Evolutionary conservation across 37 sponge, comb jelly and placozoan species (phyloP).

Genomic region (Agelas oroides): DNA sequence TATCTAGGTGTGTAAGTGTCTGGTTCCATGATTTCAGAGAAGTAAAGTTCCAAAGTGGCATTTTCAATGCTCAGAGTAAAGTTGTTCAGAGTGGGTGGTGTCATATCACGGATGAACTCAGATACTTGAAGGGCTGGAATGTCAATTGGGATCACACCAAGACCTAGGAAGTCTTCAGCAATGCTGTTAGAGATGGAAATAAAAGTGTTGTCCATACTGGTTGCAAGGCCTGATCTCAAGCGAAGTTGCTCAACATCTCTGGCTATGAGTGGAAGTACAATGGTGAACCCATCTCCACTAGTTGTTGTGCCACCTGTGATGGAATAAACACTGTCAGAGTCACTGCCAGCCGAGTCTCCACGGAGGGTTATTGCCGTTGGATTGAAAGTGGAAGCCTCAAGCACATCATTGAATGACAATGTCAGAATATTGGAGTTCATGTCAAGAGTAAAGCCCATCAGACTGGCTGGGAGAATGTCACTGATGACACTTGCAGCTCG

Average conservation of each 20-base stretch:
- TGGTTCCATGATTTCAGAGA: constrained; percentile 86
- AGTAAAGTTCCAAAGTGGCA: constrained; percentile 58
- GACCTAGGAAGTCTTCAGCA: constrained; percentile 56
- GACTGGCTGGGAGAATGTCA: constrained; percentile 64
- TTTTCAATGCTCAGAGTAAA: constrained; percentile 75
- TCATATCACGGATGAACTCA: constrained; percentile 69
- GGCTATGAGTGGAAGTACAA: constrained; percentile 58
- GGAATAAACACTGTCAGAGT: constrained; percentile 43
- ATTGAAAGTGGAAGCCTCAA: constrained; percentile 62
- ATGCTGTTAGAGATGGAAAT: constrained; percentile 56
- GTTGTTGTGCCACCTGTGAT: constrained; percentile 78
- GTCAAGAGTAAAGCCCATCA: constrained; percentile 77
- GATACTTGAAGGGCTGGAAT: constrained; percentile 69
- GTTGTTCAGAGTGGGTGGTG: constrained; percentile 74
- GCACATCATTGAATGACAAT: constrained; percentile 88
- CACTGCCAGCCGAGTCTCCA: constrained; percentile 47
- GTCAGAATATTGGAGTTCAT: constrained; percentile 77
- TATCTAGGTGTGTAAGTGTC: constrained; percentile 59
- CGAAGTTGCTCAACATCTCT: constrained; percentile 80
- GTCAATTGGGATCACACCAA: constrained; percentile 69
- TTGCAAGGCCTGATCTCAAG: constrained; percentile 73
- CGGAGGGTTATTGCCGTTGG: constrained; percentile 67
- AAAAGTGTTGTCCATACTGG: constrained; percentile 74
- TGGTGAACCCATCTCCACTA: constrained; percentile 72
- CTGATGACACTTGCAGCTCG: neutral